These are phyloP conservation scores for Periphyllus acericola DNA, from an alignment of 2,888 invertebrate species.

Conservation along the genomic window DNA sequence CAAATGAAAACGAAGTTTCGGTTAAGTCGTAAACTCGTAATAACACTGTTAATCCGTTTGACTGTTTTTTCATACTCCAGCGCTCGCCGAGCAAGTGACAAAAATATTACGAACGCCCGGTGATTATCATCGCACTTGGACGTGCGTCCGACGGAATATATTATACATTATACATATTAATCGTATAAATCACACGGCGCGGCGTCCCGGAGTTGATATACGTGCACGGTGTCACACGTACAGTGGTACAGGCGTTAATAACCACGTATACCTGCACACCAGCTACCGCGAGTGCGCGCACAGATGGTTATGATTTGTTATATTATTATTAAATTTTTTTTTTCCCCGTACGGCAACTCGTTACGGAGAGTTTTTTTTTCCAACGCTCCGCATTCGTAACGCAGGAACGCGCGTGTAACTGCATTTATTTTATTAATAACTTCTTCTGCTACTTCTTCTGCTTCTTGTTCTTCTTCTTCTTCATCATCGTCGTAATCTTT, in stretches of 20 bases:
- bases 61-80: not conserved
- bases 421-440: not conserved
- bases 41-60: not conserved
- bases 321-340: too few relatives aligned
- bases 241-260: too few relatives aligned
- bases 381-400: not conserved
- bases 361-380: not conserved
- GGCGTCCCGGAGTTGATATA: too few relatives aligned
- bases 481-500: not conserved
- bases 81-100: not conserved
- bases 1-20: conserved; percentile 2
- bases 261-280: not conserved
- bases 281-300: not conserved
- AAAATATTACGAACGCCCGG: not conserved
- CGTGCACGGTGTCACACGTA: too few relatives aligned
- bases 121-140: not conserved
- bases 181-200: too few relatives aligned
- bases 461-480: too few relatives aligned
- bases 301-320: too few relatives aligned
- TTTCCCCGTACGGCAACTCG: too few relatives aligned
- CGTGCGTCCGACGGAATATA: too few relatives aligned
- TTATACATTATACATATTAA: too few relatives aligned
- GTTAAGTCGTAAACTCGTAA: not conserved
- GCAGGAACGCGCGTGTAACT: not conserved
- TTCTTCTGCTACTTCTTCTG: too few relatives aligned